phyloP scores from a whole-genome alignment of 2,797 vertebrate species.

The Sebastes matsubarae region DNA sequence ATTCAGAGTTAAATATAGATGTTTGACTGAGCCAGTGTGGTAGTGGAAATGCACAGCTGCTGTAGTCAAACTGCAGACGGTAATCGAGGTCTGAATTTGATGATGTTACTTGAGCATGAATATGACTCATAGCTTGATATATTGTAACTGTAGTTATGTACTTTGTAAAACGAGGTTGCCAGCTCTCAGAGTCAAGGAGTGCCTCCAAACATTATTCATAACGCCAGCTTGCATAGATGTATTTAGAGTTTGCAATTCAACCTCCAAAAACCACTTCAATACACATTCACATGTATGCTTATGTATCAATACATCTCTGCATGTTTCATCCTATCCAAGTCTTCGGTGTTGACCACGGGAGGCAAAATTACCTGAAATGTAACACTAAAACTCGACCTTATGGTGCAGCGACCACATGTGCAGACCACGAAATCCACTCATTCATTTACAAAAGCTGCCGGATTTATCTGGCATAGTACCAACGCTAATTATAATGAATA shows the following conservation, averaged over 20 bases:
- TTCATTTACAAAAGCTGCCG: slow-evolving; percentile 18
- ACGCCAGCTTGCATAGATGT: background rate
- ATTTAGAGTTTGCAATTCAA: background rate
- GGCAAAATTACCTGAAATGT: background rate
- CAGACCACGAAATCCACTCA: slow-evolving; percentile 7
- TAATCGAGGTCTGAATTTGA: slow-evolving; percentile 8
- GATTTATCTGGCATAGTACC: slow-evolving; percentile 7
- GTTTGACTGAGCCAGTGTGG: slow-evolving; percentile 14
- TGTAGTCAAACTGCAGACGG: slow-evolving; percentile 19
- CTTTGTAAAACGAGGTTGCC: slow-evolving; percentile 8
- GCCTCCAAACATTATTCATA: background rate
- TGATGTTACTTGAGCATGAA: slow-evolving; percentile 39
- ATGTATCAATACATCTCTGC: background rate
- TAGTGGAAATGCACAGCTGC: slow-evolving; percentile 59
- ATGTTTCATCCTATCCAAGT: background rate
- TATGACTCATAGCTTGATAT: slow-evolving; percentile 13
- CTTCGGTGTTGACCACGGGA: background rate
- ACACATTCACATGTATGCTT: background rate
- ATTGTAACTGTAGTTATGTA: slow-evolving; percentile 48
- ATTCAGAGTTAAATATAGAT: slow-evolving; percentile 72
- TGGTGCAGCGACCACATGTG: background rate
- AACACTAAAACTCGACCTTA: background rate
- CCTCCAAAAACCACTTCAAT: background rate
- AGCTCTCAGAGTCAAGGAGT: slow-evolving; percentile 14
- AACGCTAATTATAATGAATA: slow-evolving; percentile 13